These are phyloP conservation scores for Sitta europaea DNA, from an alignment of 2,113 vertebrate genomes.

Conservation along the genomic window DNA sequence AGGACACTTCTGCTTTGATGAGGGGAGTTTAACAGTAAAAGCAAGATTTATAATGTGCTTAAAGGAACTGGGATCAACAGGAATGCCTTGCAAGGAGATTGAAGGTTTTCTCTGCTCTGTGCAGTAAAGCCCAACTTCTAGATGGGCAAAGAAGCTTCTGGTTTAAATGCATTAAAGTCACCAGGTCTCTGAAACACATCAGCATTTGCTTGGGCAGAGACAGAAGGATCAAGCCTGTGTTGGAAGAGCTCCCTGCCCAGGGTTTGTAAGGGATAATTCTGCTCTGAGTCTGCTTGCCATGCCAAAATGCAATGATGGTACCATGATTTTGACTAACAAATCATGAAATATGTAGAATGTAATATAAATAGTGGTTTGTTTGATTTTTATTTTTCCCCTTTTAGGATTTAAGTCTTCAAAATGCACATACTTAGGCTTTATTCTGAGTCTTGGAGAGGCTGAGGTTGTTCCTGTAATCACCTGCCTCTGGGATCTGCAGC, in stretches of 20 bases:
- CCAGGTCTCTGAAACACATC: not conserved
- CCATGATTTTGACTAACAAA: not conserved
- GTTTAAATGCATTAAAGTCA: not conserved
- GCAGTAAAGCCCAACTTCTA: not conserved
- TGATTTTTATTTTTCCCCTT: not conserved
- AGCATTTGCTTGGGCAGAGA: not conserved
- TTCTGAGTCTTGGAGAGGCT: not conserved
- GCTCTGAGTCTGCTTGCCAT: not conserved
- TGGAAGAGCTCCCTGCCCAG: not conserved
- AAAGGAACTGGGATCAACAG: not conserved
- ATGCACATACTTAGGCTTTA: not conserved
- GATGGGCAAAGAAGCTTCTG: not conserved
- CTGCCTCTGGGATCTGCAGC: not conserved
- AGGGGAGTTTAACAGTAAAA: not conserved
- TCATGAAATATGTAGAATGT: not conserved
- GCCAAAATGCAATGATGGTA: not conserved
- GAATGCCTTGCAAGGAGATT: not conserved
- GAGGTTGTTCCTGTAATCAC: not conserved
- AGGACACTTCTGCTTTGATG: not conserved
- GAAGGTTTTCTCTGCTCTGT: not conserved
- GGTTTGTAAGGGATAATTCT: not conserved
- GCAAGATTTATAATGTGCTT: not conserved
- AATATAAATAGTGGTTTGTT: not conserved
- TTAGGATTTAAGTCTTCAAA: not conserved
- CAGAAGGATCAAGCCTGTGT: not conserved